These are phyloP conservation scores for Sceliomorpha sp. DNA, from an alignment of 2,888 invertebrate genomes.

Conservation along the genomic window DNA sequence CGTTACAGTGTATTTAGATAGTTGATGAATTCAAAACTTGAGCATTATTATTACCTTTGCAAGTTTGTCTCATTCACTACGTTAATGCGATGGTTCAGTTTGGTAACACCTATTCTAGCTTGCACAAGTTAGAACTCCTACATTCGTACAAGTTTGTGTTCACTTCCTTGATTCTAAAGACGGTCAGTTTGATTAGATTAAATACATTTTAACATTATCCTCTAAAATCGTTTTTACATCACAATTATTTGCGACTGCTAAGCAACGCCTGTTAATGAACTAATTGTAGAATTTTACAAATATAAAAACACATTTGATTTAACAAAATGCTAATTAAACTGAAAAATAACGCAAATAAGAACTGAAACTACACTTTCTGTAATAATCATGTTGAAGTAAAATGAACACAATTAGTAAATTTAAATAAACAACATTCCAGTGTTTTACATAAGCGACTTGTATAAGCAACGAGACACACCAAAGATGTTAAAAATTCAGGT, in stretches of 20 bases:
- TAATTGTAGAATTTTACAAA: too few species aligned
- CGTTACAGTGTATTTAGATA: too few species aligned
- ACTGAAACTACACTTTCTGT: too few species aligned
- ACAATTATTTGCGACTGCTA: too few species aligned
- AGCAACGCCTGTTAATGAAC: too few species aligned
- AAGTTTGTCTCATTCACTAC: conserved; percentile 32
- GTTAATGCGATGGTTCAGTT: conserved; percentile 38
- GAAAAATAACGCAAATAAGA: too few species aligned
- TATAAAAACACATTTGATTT: too few species aligned
- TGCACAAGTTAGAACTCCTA: conserved; percentile 17
- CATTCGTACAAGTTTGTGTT: conserved; percentile 31
- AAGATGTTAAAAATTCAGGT: conserved; percentile 10
- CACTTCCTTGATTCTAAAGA: conserved; percentile 19
- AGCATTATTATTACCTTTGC: conserved; percentile 27
- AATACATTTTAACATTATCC: conserved; percentile 31
- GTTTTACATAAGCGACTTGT: too few species aligned
- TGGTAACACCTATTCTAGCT: conserved; percentile 40
- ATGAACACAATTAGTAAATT: too few species aligned
- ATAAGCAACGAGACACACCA: conserved; percentile 18
- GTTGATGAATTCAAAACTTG: conserved; percentile 16
- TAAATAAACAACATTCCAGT: too few species aligned
- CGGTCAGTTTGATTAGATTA: conserved; percentile 42
- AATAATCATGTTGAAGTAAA: too few species aligned
- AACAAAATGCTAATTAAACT: too few species aligned
- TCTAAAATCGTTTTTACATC: not conserved